Percentiles rank a stretch among this genome's conserved stretches.
These are phyloP conservation scores for Eremobia ochroleuca DNA, from an alignment of 2,888 invertebrate species.

Conservation along the genomic window DNA sequence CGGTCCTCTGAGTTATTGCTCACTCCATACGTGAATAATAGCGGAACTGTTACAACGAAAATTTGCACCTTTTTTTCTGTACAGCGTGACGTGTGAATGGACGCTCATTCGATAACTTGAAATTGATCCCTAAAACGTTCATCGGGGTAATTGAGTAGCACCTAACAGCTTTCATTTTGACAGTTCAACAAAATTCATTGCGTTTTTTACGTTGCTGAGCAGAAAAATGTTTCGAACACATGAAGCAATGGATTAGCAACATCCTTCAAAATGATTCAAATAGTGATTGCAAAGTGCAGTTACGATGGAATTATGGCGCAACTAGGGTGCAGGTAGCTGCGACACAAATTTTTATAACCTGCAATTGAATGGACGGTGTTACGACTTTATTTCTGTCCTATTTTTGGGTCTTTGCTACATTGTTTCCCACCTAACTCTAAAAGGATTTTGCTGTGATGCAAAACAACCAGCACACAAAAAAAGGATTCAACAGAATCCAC, in stretches of 20 bases:
- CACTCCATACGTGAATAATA: conserved; percentile 76
- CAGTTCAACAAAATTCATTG: background rate
- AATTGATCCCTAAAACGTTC: conserved; percentile 28
- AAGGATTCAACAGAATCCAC: background rate
- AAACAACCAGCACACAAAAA: conserved; percentile 24
- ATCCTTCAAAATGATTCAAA: no score
- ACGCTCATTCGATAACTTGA: conserved; percentile 40
- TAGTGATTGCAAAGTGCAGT: no score
- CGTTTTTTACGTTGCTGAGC: background rate
- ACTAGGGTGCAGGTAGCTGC: background rate
- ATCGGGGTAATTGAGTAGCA: background rate
- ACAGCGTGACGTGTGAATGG: background rate
- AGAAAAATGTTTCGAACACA: background rate
- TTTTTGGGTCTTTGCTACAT: conserved; percentile 30
- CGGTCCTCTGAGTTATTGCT: conserved; percentile 74
- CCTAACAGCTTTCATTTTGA: background rate
- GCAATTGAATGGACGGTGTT: conserved; percentile 14
- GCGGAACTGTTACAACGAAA: conserved; percentile 65
- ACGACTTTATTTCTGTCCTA: conserved; percentile 23
- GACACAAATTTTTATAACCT: conserved; percentile 41
- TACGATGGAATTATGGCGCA: background rate
- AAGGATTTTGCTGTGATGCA: conserved; percentile 53
- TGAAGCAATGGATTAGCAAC: background rate
- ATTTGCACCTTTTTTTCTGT: conserved; percentile 54
- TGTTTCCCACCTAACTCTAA: conserved; percentile 44